Percentiles rank a stretch among this genome's conserved stretches.
Evolutionary conservation across 2,113 vertebrate genomes (phyloP).

Genomic region (Antechinus flavipes): DNA sequence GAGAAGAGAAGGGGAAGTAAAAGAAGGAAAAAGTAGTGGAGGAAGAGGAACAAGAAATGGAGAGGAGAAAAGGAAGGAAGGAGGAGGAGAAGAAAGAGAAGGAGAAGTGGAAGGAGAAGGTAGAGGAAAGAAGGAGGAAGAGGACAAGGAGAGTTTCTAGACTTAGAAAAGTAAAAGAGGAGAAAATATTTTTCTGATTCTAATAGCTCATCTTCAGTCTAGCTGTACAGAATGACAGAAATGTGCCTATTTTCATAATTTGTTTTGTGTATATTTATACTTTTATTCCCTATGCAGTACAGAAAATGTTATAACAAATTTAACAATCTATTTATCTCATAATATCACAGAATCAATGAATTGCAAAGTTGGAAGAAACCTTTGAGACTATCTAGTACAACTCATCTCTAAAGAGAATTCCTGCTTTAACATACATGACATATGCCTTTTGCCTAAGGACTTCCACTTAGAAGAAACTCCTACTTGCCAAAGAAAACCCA

Average conservation of each 20-base stretch:
- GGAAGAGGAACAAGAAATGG: not conserved
- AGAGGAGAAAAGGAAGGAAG: not conserved
- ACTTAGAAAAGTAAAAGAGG: not conserved
- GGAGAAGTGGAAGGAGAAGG: not conserved
- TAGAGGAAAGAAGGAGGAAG: no score
- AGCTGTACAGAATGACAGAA: not conserved
- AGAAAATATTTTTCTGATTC: not conserved
- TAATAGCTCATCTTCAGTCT: not conserved
- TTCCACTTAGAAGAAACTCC: not conserved
- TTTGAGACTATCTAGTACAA: not conserved
- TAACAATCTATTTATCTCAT: not conserved
- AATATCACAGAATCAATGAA: not conserved
- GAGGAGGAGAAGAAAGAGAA: not conserved
- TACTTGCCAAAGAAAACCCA: not conserved
- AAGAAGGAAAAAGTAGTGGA: no score
- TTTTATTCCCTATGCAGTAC: not conserved
- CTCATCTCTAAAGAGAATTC: not conserved
- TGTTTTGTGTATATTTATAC: not conserved
- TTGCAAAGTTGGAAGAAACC: not conserved
- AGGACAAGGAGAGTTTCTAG: not conserved
- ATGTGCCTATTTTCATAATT: not conserved
- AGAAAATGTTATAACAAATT: not conserved
- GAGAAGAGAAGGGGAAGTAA: not conserved
- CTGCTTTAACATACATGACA: not conserved
- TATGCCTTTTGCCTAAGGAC: not conserved